A percentile compares a stretch with the other conserved stretches of the same genome.
These are phyloP conservation scores for Odontamblyopus rebecca DNA, from an alignment of 2,797 vertebrate genomes.

Conservation along the genomic window DNA sequence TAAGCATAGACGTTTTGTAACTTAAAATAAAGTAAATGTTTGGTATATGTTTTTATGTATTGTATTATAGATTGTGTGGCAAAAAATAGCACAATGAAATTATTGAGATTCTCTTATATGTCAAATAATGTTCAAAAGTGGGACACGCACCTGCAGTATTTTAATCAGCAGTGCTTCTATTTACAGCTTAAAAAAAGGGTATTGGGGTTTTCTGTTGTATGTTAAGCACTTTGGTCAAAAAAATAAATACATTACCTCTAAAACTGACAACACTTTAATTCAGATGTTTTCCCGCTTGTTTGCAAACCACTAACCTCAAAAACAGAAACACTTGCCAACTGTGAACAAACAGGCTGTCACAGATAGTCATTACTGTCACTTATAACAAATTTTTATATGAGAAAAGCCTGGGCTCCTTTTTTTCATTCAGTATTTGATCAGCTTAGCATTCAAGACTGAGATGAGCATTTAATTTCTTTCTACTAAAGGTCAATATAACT, in stretches of 20 bases:
- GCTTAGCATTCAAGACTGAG: not conserved
- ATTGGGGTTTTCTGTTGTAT: no score
- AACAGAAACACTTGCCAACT: not conserved
- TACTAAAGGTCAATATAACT: conserved; percentile 6
- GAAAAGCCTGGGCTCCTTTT: not conserved
- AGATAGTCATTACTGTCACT: conserved; percentile 3
- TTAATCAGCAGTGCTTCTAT: not conserved
- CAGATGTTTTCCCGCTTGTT: not conserved
- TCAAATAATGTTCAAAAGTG: conserved; percentile 20
- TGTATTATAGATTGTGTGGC: no score
- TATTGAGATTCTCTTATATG: not conserved
- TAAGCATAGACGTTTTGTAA: no score
- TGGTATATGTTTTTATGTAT: no score
- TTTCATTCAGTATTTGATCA: not conserved
- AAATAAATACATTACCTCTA: not conserved
- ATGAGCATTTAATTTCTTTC: not conserved
- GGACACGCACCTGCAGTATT: conserved; percentile 9
- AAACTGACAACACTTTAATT: conserved; percentile 10
- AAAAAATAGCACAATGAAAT: no score
- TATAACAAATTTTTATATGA: not conserved
- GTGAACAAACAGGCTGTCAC: not conserved
- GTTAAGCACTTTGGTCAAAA: no score
- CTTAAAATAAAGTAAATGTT: no score
- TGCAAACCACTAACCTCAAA: not conserved
- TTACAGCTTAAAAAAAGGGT: not conserved